Percentiles rank a stretch among this genome's conserved stretches.
These are phyloP conservation scores for Vidua chalybeata DNA, from an alignment of 2,113 vertebrate genomes.

Conservation along the genomic window DNA sequence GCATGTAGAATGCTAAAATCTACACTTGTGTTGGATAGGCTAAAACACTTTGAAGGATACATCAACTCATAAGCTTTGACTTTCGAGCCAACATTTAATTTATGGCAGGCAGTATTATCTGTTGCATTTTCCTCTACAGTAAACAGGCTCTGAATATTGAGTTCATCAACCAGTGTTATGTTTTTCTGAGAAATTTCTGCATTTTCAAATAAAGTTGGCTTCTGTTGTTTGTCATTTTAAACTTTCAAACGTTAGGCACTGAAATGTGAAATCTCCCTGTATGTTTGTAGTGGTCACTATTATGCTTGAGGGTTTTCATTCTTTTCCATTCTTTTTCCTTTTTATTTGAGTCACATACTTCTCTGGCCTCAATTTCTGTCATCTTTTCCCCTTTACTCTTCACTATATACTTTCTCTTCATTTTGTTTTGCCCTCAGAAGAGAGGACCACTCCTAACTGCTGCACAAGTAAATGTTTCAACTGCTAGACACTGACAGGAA, in stretches of 20 bases:
- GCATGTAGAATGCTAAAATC: neutral
- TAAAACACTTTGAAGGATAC: neutral
- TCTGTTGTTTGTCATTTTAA: conserved; percentile 6
- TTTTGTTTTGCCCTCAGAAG: neutral
- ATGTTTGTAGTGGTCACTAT: neutral
- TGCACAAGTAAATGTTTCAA: neutral
- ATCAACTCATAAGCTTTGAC: neutral
- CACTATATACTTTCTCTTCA: neutral
- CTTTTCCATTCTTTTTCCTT: neutral
- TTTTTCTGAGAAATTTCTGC: neutral
- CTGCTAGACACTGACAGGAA: conserved; percentile 24
- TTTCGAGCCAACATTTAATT: neutral
- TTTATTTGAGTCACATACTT: neutral
- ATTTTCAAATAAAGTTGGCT: neutral
- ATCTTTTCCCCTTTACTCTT: neutral
- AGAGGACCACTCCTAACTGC: neutral
- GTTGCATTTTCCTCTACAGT: neutral
- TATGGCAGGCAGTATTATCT: neutral
- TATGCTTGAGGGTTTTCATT: neutral
- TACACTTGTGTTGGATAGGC: neutral
- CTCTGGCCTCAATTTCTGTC: neutral
- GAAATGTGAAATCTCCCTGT: neutral
- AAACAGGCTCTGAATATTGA: neutral
- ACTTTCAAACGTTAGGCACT: neutral
- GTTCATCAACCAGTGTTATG: neutral